phyloP scores from a whole-genome alignment of 2,888 invertebrate species.

The Mellilla xanthometata region DNA sequence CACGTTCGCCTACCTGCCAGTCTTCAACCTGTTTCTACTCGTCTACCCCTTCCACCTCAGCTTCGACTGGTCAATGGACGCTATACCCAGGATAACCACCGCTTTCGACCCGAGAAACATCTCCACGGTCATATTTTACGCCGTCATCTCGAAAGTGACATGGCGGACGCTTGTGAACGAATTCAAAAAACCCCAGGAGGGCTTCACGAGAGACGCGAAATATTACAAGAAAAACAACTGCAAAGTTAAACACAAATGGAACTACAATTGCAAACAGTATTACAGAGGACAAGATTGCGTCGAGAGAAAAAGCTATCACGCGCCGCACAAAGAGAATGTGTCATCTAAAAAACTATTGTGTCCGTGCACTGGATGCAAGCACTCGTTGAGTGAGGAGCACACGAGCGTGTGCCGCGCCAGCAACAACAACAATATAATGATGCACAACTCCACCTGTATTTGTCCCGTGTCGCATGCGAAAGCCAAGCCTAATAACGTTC shows the following conservation, averaged over 20 bases:
- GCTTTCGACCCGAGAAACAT: constrained; percentile 91
- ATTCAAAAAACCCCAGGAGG: constrained; percentile 62
- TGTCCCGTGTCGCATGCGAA: constrained; percentile 57
- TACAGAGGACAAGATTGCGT: constrained; percentile 66
- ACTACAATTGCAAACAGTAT: constrained; percentile 66
- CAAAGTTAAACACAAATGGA: constrained; percentile 72
- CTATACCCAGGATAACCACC: constrained; percentile 92
- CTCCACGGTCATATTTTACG: constrained; percentile 89
- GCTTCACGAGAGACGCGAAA: constrained; percentile 54
- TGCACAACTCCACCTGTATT: constrained; percentile 76
- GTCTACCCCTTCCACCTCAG: constrained; percentile 94
- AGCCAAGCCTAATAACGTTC: constrained; percentile 51
- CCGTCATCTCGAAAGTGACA: constrained; percentile 68
- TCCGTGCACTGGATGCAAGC: constrained; percentile 87
- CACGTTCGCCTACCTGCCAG: constrained; percentile 96
- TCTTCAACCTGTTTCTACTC: constrained; percentile 93
- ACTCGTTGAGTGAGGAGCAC: constrained; percentile 85
- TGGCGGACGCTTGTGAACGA: constrained; percentile 64
- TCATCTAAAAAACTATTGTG: constrained; percentile 68
- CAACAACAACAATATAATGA: constrained; percentile 87
- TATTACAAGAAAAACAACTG: constrained; percentile 68
- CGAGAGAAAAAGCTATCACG: constrained; percentile 65
- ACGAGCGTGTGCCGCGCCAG: constrained; percentile 86
- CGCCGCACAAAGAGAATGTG: constrained; percentile 62
- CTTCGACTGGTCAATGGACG: constrained; percentile 99